Conservation (phyloP, 1,140 invertebrate species). For the Musca domestica region DNA sequence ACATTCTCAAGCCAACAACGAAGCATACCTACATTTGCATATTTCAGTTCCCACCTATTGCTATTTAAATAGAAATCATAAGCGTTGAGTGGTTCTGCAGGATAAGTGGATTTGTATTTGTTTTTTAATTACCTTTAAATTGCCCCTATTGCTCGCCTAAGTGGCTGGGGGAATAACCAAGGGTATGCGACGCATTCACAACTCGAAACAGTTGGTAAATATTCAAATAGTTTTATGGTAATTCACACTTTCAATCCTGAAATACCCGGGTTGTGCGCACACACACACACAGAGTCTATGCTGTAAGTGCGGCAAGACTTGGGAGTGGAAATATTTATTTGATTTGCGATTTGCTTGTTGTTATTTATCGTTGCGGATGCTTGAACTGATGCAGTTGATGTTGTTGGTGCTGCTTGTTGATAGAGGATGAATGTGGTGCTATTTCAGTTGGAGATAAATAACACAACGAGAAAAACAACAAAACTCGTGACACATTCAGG, state of each 20-base stretch:
- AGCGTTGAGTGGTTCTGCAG: too few species aligned
- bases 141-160: too few species aligned
- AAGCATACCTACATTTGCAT: too few species aligned
- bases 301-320: not conserved
- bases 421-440: not conserved
- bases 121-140: too few species aligned
- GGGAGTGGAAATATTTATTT: not conserved
- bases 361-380: too few species aligned
- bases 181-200: too few species aligned
- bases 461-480: not conserved
- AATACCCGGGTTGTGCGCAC: not conserved
- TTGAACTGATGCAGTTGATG: not conserved
- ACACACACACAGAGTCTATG: not conserved
- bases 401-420: not conserved
- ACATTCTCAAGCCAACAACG: too few species aligned
- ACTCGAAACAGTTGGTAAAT: too few species aligned
- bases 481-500: slow-evolving; percentile 6
- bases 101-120: too few species aligned
- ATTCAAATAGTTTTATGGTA: not conserved
- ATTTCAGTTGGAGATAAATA: slow-evolving; percentile 5
- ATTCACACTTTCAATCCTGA: not conserved
- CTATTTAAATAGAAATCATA: too few species aligned
- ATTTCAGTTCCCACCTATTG: too few species aligned
- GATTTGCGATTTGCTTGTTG: slow-evolving; percentile 10
- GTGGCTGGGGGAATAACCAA: too few species aligned